Evolutionary conservation across 2,113 vertebrate genomes (phyloP), one percentile per base, ranked within the genome.

Genomic region (Macrotus californicus): DNA sequence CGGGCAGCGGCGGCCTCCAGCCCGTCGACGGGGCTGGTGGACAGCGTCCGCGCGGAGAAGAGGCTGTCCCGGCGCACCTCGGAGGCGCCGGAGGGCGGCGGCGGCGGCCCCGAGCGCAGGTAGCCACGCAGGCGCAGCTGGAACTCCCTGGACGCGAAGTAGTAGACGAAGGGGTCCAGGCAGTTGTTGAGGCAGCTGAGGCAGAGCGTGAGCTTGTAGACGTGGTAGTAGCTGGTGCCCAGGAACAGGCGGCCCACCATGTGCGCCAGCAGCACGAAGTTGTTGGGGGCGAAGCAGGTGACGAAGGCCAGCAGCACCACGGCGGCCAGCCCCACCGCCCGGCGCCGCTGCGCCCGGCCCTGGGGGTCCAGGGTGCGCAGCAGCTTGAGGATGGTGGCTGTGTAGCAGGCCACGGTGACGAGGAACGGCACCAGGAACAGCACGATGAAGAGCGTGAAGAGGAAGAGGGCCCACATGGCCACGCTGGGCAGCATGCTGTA

Each of bases 91-190:
- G 94, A 98, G 82, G 97, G 96, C 6, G 52, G 41, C 3, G 97
- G 96, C 6, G 52, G 41, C 3, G 21, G 97, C 0, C 50, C 95
- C 43, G 96, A 72, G 9, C 96, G 67, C 50, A 99, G 94, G 36
- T 99, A 94, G 48, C 97, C 93, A 54, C 98, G 98, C 41, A 99
- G 97, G 77, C 99, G 99, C 50, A 98, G 98, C 85, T 99, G 98
- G 93, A 99, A 99, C 80, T 99, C 99, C 80, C 98, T 99, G 0
- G 98, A 99, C 9, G 99, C 99, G 92, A 99, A 99, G 95, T 99
- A 99, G 88, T 99, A 99, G 93, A 99, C 99, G 94, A 99, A 99
- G 4, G 99, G 99, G 87, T 99, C 99, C 11, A 99, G 94, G 95
- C 99, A 99, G 96, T 99, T 99, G 89, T 99, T 99, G 52, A 99